Conservation (phyloP, 2,113 vertebrate genomes). For the Pseudopipra pipra region DNA sequence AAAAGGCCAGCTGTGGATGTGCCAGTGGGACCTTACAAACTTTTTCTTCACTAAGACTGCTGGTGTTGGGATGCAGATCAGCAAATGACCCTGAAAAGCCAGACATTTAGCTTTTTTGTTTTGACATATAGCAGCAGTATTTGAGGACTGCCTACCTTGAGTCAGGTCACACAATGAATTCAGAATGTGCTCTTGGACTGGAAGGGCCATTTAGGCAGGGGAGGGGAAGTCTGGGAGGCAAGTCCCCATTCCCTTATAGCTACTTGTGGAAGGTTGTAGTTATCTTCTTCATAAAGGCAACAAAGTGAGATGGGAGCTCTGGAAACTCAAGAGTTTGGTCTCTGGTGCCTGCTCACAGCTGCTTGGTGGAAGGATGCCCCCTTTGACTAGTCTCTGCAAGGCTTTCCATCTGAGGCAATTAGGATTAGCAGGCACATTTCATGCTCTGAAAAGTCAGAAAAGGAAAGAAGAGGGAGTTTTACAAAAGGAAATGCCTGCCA, state of each 20-base stretch:
- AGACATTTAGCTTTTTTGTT: neutral
- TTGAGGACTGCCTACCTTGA: neutral
- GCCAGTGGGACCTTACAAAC: neutral
- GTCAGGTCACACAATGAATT: neutral
- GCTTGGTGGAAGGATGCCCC: constrained; percentile 3
- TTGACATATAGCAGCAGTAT: neutral
- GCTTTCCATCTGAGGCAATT: constrained; percentile 32
- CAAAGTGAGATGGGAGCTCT: neutral
- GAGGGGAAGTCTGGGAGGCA: neutral
- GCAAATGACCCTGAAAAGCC: neutral
- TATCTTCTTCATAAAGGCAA: neutral
- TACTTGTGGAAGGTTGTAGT: neutral
- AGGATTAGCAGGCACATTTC: constrained; percentile 66
- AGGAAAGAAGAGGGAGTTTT: constrained; percentile 40
- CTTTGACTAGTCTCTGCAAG: constrained; percentile 26
- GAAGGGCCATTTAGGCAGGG: neutral
- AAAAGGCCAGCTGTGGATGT: neutral
- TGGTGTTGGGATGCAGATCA: neutral
- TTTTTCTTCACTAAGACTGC: neutral
- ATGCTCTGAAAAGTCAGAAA: constrained; percentile 74
- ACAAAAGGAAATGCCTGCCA: constrained; percentile 53
- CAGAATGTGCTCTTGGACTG: neutral
- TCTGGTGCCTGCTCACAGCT: neutral
- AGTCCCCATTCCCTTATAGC: neutral
- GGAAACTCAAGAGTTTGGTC: neutral